These are phyloP conservation scores for Pseudolaguvia tuberculata DNA, from an alignment of 2,113 vertebrate species.

Conservation along the genomic window DNA sequence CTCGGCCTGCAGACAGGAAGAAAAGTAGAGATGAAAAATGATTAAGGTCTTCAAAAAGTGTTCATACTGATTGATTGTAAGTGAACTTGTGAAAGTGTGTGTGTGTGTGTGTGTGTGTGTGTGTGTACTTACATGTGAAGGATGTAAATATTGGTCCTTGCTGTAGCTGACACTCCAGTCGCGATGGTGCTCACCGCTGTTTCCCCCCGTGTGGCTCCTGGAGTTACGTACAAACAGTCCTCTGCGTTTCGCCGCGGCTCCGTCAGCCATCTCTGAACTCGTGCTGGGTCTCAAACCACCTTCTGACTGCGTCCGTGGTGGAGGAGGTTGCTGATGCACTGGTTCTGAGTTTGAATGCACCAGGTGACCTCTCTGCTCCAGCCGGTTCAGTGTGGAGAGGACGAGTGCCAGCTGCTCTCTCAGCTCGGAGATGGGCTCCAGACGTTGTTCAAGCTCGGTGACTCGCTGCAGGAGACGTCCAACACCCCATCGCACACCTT, in stretches of 20 bases:
- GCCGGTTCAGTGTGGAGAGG: conserved; percentile 80
- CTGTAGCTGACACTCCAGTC: conserved; percentile 47
- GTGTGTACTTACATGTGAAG: conserved; percentile 31
- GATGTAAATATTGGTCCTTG: conserved; percentile 40
- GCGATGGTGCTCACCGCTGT: conserved; percentile 33
- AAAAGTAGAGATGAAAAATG: neutral
- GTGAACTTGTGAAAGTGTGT: neutral
- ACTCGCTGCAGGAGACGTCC: conserved; percentile 88
- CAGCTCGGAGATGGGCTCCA: conserved; percentile 87
- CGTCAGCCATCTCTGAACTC: neutral
- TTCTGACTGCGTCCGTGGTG: conserved; percentile 3
- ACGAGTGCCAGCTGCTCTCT: conserved; percentile 91
- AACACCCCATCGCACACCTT: conserved; percentile 83
- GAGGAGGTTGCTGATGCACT: conserved; percentile 7
- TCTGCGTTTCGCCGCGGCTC: conserved; percentile 35
- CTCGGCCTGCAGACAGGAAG: conserved; percentile 5
- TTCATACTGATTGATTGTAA: neutral
- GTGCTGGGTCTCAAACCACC: conserved; percentile 16
- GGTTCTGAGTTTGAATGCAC: conserved; percentile 28
- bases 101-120: neutral
- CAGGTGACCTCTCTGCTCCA: conserved; percentile 75
- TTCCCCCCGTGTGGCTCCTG: conserved; percentile 38
- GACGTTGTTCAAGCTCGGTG: conserved; percentile 87
- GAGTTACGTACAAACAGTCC: conserved; percentile 41
- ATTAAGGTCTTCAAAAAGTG: neutral